phyloP scores from a whole-genome alignment of 2,888 invertebrate genomes.

The Parnassius apollo region DNA sequence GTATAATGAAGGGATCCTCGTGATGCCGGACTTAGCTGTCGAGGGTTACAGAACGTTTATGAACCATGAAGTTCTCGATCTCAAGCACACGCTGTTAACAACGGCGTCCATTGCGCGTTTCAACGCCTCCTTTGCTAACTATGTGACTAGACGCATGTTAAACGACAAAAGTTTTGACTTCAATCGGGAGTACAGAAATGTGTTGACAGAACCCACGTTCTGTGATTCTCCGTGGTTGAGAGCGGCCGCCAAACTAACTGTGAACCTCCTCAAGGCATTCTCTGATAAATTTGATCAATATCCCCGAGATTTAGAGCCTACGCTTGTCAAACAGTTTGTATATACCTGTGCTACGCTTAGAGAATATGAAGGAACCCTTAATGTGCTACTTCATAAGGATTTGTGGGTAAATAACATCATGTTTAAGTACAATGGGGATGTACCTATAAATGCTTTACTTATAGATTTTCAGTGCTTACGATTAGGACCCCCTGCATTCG shows the following conservation, averaged over 20 bases:
- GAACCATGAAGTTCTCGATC: conserved; percentile 43
- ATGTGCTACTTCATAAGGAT: conserved; percentile 63
- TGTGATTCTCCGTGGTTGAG: conserved; percentile 52
- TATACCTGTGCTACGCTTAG: conserved; percentile 48
- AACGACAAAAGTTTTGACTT: conserved; percentile 37
- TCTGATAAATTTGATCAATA: conserved; percentile 43
- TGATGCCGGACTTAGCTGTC: conserved; percentile 58
- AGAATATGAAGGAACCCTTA: conserved; percentile 48
- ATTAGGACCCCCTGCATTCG: conserved; percentile 65
- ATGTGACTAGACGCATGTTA: conserved; percentile 43
- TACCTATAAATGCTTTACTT: conserved; percentile 50
- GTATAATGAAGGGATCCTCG: conserved; percentile 51
- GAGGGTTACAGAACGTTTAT: conserved; percentile 50
- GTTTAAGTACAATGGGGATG: conserved; percentile 51
- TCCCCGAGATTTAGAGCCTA: conserved; percentile 42
- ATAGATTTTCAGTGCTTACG: conserved; percentile 64
- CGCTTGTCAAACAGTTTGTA: conserved; percentile 41
- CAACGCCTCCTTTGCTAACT: conserved; percentile 61
- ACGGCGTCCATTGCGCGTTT: conserved; percentile 53
- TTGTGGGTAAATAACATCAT: conserved; percentile 68
- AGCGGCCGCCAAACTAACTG: conserved; percentile 52
- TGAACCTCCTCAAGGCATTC: conserved; percentile 48
- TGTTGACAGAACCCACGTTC: conserved; percentile 50
- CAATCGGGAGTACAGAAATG: conserved; percentile 41
- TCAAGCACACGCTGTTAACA: conserved; percentile 45